These are phyloP conservation scores for Eupithecia subfuscata DNA, from an alignment of 2,888 invertebrate species.

Conservation along the genomic window DNA sequence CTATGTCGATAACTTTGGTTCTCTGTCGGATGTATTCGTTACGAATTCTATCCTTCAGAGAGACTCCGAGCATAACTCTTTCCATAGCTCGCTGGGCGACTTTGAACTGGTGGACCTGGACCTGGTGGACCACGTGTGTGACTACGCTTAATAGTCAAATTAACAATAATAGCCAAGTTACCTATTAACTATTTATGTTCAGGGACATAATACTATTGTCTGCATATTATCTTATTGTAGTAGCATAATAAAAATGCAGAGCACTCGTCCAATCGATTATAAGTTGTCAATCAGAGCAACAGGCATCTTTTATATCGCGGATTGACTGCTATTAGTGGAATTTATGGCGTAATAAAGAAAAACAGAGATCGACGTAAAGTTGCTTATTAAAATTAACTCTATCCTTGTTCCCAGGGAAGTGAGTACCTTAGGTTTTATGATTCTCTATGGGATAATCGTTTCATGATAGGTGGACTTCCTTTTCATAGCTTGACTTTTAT, in stretches of 20 bases:
- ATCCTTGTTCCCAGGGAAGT: constrained; percentile 10
- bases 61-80: no score
- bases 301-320: neutral
- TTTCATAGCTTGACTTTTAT: neutral
- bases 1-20: no score
- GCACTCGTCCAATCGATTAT: neutral
- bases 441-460: constrained; percentile 4
- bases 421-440: neutral
- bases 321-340: neutral
- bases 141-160: no score
- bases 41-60: no score
- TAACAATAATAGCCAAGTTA: no score
- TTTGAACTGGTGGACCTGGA: no score
- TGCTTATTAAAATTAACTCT: constrained; percentile 10
- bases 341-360: constrained; percentile 8
- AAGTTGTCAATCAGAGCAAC: neutral
- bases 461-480: constrained; percentile 3
- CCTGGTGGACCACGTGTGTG: no score
- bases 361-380: neutral
- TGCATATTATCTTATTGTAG: neutral
- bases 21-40: no score
- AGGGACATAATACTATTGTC: neutral
- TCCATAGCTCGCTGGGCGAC: no score
- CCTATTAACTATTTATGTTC: neutral
- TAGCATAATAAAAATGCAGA: neutral